These are phyloP conservation scores for Ptyas mucosa DNA, from an alignment of 2,113 vertebrate genomes.

Conservation along the genomic window DNA sequence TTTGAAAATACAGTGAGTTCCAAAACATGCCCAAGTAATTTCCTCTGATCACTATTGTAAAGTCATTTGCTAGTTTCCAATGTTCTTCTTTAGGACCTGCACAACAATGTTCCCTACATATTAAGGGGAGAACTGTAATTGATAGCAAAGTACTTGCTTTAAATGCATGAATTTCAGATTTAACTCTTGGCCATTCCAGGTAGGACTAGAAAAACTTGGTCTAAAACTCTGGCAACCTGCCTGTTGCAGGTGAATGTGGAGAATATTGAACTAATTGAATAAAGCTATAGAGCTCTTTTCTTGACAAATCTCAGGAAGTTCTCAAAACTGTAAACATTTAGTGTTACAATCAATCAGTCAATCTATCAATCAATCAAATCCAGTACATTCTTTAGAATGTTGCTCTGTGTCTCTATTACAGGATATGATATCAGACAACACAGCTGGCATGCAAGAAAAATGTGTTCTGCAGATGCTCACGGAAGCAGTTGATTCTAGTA, in stretches of 20 bases:
- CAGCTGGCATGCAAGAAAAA: neutral
- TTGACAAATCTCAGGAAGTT: neutral
- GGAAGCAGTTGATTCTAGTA: neutral
- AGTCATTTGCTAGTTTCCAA: neutral
- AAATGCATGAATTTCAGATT: neutral
- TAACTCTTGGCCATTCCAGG: neutral
- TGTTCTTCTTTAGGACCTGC: neutral
- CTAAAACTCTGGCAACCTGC: neutral
- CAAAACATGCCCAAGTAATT: neutral
- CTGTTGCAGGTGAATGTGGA: neutral
- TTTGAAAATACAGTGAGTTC: neutral
- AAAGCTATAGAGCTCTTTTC: neutral
- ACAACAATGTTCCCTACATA: neutral
- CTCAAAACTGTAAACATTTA: neutral
- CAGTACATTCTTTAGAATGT: neutral
- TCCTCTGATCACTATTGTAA: neutral
- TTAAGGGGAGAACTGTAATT: neutral
- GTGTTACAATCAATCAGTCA: neutral
- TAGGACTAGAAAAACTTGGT: neutral
- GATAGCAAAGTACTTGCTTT: neutral
- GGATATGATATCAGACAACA: neutral
- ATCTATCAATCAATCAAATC: neutral
- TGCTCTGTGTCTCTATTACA: neutral
- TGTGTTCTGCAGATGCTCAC: neutral
- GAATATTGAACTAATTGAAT: neutral